These are phyloP conservation scores for Tetraneura akinire DNA, from an alignment of 1,140 invertebrate genomes.

Conservation along the genomic window DNA sequence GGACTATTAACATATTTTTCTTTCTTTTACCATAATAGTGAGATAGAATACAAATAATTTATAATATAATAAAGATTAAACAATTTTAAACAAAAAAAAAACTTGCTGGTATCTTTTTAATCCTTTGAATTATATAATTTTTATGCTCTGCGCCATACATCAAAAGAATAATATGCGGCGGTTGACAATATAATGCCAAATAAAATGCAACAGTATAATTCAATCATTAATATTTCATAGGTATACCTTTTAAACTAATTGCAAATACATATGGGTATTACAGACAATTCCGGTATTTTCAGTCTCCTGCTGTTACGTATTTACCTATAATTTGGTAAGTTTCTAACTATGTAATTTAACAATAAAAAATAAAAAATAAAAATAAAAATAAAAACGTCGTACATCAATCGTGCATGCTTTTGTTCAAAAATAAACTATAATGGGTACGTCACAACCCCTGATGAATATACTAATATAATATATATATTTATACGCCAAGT, in stretches of 20 bases:
- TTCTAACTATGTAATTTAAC: too few relatives aligned
- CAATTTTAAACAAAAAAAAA: neutral
- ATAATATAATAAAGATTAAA: neutral
- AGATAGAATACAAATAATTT: too few relatives aligned
- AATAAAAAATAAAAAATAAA: too few relatives aligned
- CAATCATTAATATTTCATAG: too few relatives aligned
- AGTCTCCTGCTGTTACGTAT: too few relatives aligned
- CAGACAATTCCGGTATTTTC: neutral
- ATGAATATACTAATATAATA: neutral
- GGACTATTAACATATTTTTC: too few relatives aligned
- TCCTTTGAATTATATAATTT: neutral
- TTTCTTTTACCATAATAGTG: too few relatives aligned
- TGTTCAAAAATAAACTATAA: neutral
- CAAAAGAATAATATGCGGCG: neutral
- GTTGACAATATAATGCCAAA: neutral
- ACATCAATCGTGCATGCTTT: neutral
- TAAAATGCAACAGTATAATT: neutral
- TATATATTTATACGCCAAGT: neutral
- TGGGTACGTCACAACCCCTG: neutral
- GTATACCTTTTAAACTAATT: conserved; percentile 21
- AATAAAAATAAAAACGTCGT: neutral
- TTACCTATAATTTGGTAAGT: too few relatives aligned
- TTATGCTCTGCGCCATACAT: too few relatives aligned
- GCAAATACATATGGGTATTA: too few relatives aligned
- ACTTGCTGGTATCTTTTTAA: neutral